Evolutionary conservation across 2,888 invertebrate species (phyloP).

Genomic region (Morpho achilles): DNA sequence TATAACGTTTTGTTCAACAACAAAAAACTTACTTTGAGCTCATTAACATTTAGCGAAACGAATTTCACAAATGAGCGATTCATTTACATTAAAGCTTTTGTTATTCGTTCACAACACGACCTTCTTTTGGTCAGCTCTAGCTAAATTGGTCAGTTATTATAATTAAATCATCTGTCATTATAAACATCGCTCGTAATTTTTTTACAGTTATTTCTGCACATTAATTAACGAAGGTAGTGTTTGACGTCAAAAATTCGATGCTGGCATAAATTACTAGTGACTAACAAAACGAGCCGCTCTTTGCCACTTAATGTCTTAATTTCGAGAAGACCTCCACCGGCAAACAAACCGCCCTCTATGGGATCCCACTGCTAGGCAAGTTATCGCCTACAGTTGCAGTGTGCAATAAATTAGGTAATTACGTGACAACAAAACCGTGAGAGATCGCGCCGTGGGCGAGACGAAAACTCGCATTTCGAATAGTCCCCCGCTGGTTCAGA

Average conservation of each 20-base stretch:
- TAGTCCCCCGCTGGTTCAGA: slow-evolving; percentile 63
- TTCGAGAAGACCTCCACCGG: slow-evolving; percentile 68
- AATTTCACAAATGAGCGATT: slow-evolving; percentile 25
- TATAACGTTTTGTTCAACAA: slow-evolving; percentile 11
- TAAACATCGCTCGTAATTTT: slow-evolving; percentile 2
- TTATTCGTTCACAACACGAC: slow-evolving; percentile 20
- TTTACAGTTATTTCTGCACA: slow-evolving; percentile 10
- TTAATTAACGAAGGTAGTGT: slow-evolving; percentile 4
- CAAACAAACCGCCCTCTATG: slow-evolving; percentile 65
- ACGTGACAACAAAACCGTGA: slow-evolving; percentile 68
- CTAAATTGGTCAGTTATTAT: slow-evolving; percentile 15
- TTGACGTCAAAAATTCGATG: neutral
- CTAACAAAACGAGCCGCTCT: slow-evolving; percentile 56
- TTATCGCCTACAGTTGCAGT: slow-evolving; percentile 42
- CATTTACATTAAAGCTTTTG: slow-evolving; percentile 23
- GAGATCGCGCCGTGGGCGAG: slow-evolving; percentile 56
- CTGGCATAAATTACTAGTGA: slow-evolving; percentile 44
- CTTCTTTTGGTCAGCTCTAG: slow-evolving; percentile 23
- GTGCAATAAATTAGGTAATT: slow-evolving; percentile 73
- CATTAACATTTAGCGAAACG: slow-evolving; percentile 24
- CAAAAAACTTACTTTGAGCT: slow-evolving; percentile 18
- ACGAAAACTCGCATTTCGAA: slow-evolving; percentile 40
- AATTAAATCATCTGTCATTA: slow-evolving; percentile 4
- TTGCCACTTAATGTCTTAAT: slow-evolving; percentile 68
- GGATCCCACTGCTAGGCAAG: slow-evolving; percentile 48